Base-by-base conservation (phyloP, 2,797 vertebrate species). In the Gambusia yucatana region DNA sequence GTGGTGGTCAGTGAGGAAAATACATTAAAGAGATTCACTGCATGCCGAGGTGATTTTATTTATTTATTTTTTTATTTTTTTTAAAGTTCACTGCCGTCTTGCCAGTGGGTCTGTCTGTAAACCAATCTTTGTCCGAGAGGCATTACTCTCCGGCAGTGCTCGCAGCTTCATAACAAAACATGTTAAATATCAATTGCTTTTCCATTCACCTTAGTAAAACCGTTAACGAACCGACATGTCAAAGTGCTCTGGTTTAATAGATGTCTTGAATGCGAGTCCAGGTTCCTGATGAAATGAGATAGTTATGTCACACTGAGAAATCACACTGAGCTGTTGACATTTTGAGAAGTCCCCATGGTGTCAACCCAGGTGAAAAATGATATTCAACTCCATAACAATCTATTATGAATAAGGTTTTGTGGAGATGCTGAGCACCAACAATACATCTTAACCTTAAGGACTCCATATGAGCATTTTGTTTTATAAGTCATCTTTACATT, bases 311-410 rank as follows among this genome's bases (percentile, higher is more conserved):
- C 81, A 79, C 84, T 63, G 89, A 80, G 92, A 82, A 85, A 83
- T 92, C 92, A 89, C 85, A 85, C 88, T 65, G 89, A 78, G 92
- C 81, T 76, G 89, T 78, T 95, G 94, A 93, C 94, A 95, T 94
- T 95, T 92, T 79, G 80, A 90, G 77, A 88, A 86, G 87, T 91
- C 87, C 91, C 91, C 33, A 39, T 90, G 89, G 91, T 85, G 92
- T 87, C 83, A 88, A 88, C 82, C 77, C 79, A 86, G 84, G 86
- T 87, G 88, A 93, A 90, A 89, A 90, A 91, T 86, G 57, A 91
- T 91, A 83, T 78, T 78, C 78, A 85, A 86, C 88, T 92, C 89
- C 85, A 92, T 91, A 87, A 86, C 84, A 85, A 91, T 94, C 89
- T 87, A 94, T 94, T 89, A 93, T 93, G 84, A 76, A 94, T 89